These are phyloP conservation scores for Holacanthella duospinosa DNA, from an alignment of 2,888 invertebrate genomes.

Conservation along the genomic window DNA sequence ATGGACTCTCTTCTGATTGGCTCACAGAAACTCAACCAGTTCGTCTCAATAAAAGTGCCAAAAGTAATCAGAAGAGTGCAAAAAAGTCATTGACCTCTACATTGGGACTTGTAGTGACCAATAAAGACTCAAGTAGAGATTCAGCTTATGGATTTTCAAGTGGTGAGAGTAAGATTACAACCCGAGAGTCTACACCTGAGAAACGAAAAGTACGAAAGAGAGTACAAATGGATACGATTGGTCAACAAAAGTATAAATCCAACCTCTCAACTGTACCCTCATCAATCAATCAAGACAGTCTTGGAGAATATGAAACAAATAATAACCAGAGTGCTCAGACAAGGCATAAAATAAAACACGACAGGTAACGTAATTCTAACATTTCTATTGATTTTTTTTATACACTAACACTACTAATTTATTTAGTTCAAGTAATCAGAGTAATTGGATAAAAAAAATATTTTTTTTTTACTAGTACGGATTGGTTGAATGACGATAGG, in stretches of 20 bases:
- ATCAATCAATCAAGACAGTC: constrained; percentile 20
- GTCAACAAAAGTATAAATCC: constrained; percentile 22
- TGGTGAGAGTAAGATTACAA: constrained; percentile 39
- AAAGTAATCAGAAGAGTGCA: not conserved
- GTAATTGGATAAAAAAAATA: not conserved
- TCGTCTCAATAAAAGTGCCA: not conserved
- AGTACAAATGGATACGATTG: not conserved
- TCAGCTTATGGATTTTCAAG: constrained; percentile 40
- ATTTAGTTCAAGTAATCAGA: too few relatives aligned
- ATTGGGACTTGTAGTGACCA: not conserved
- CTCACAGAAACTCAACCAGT: not conserved
- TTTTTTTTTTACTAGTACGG: not conserved
- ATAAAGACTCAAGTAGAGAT: constrained; percentile 39
- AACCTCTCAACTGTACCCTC: constrained; percentile 26
- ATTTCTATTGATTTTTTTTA: not conserved
- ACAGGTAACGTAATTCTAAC: not conserved
- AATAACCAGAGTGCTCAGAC: too few relatives aligned
- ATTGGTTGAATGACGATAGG: constrained; percentile 37
- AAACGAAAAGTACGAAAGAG: constrained; percentile 16
- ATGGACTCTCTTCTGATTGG: not conserved
- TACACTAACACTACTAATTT: too few relatives aligned
- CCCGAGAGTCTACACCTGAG: constrained; percentile 38
- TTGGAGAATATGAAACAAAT: too few relatives aligned
- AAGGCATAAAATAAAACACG: not conserved
- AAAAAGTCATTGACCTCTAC: too few relatives aligned